Evolutionary conservation across 2,888 invertebrate species (phyloP), one percentile per base, ranked within the genome.

Genomic region (Mesodorylaimus sp.): DNA sequence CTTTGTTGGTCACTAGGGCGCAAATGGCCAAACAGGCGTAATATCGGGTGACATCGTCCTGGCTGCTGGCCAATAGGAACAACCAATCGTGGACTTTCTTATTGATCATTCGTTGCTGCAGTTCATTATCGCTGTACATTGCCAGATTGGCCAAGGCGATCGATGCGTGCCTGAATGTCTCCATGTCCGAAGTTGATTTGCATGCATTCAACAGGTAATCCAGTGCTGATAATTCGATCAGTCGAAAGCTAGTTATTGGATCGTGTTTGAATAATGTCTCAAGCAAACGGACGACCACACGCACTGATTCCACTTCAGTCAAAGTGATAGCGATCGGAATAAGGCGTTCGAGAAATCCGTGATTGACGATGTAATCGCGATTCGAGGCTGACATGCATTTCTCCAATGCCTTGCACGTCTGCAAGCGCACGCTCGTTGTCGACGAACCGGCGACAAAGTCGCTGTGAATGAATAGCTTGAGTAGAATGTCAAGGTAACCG

Each of bases 11-110:
- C 5, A 23, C 41, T 21, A 39, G 7, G 5, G 41, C 21, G 21
- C 41, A 16, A 16, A 39, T 39, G 41, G 41, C 41, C 41, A 39
- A 7, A 21, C 41, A 39, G 21, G n/a, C 41, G 41, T 39, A 39
- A 39, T 19, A 39, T 7, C n/a, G n/a, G 16, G 21, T 23, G 16
- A 13, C n/a, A 13, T 39, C 41, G 21, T 39, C 41, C 21, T 39
- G n/a, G 21, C 21, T 7, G 7, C n/a, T 21, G 21, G 41, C 41
- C 21, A 39, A 21, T 7, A 39, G 10, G 41, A 39, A 39, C 5
- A 39, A 23, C 41, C 41, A 39, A 7, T 19, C 7, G 41, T 39
- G 41, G 21, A 39, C 21, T 21, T 39, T 13, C 21, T n/a, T n/a
- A n/a, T 39, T 23, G n/a, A n/a, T n/a, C 41, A 39, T 39, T 7